phyloP scores from a whole-genome alignment of 53 echinoderm and acorn worm species.

The Henricia sp. region DNA sequence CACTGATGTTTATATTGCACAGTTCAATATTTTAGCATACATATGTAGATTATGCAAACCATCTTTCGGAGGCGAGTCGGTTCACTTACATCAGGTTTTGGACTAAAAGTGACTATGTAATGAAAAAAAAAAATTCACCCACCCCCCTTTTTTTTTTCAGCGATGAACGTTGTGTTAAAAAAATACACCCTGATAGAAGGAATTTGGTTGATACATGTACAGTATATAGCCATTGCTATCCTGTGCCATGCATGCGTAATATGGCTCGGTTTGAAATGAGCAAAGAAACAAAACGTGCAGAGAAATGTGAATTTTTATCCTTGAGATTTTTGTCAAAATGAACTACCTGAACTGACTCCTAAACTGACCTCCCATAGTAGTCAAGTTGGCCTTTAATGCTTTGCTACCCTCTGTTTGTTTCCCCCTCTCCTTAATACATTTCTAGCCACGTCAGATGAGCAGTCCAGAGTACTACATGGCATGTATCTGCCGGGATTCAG shows the following conservation, averaged over 20 bases:
- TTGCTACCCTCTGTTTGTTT: conserved; percentile 3
- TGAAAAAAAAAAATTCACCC: neutral
- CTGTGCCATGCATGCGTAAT: too few relatives aligned
- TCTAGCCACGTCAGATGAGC: conserved; percentile 27
- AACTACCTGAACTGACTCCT: conserved; percentile 23
- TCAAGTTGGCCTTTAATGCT: conserved; percentile 33
- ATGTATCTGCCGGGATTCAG: conserved; percentile 74
- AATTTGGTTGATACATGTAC: too few relatives aligned
- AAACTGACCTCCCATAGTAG: neutral
- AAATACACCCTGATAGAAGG: too few relatives aligned
- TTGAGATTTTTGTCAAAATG: too few relatives aligned
- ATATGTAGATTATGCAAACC: conserved; percentile 62
- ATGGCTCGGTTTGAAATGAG: too few relatives aligned
- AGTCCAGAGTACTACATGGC: conserved; percentile 61
- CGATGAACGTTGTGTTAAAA: too few relatives aligned
- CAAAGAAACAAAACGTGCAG: too few relatives aligned
- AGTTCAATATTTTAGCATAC: too few relatives aligned
- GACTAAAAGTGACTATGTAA: neutral
- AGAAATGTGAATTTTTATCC: too few relatives aligned
- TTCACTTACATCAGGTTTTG: neutral
- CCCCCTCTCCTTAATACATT: neutral
- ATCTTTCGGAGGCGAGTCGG: conserved; percentile 23
- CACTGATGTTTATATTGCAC: conserved; percentile 11
- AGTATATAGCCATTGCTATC: too few relatives aligned
- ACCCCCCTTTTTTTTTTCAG: too few relatives aligned